These are phyloP conservation scores for Loxodonta africana DNA, from an alignment of 2,113 vertebrate genomes.

Conservation along the genomic window DNA sequence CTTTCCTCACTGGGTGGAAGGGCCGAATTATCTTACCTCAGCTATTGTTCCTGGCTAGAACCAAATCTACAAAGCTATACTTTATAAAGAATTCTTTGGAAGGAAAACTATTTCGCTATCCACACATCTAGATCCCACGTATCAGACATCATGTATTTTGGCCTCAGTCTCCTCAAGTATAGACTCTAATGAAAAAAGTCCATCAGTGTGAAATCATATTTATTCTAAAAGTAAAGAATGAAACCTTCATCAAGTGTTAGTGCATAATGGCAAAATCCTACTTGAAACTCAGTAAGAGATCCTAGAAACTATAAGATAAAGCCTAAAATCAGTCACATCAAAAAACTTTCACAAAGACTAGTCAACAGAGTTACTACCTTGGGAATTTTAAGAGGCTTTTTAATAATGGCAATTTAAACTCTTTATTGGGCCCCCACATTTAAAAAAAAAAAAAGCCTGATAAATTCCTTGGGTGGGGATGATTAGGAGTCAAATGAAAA, in stretches of 20 bases:
- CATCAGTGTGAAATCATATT: conserved; percentile 47
- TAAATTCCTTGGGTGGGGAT: background rate
- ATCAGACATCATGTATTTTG: conserved; percentile 48
- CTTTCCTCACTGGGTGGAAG: conserved; percentile 85
- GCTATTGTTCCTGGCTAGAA: conserved; percentile 85
- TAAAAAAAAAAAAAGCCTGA: conserved; percentile 64
- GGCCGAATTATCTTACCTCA: conserved; percentile 88
- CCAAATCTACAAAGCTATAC: conserved; percentile 87
- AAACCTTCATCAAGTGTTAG: background rate
- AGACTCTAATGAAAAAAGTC: conserved; percentile 58
- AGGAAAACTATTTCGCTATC: conserved; percentile 74
- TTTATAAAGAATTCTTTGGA: conserved; percentile 85
- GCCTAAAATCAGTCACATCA: background rate
- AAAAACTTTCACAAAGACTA: background rate
- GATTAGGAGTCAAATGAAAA: background rate
- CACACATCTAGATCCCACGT: conserved; percentile 72
- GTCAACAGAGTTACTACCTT: background rate
- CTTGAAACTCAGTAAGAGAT: conserved; percentile 4
- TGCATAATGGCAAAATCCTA: conserved; percentile 55
- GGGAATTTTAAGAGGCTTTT: conserved; percentile 20
- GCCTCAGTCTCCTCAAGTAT: conserved; percentile 13
- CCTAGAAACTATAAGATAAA: conserved; percentile 30
- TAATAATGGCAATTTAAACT: background rate
- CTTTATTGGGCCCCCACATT: background rate
- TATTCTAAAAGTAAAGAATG: background rate